Conservation (phyloP, 2,113 vertebrate species). For the Stigmatopora argus region DNA sequence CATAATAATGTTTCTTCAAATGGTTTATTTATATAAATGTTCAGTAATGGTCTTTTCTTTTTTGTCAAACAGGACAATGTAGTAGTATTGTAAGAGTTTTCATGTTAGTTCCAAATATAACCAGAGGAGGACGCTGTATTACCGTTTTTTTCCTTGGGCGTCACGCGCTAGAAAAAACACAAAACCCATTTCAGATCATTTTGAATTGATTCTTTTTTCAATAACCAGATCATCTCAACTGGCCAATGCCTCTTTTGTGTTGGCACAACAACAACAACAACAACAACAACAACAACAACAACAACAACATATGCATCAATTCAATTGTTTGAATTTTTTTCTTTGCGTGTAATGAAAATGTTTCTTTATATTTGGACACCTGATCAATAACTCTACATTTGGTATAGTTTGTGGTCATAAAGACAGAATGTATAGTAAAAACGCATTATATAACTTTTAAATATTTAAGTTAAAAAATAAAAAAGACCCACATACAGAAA, state of each 20-base stretch:
- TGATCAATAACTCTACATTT: no score
- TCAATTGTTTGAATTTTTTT: no score
- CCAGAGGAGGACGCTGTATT: conserved; percentile 56
- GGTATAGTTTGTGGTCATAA: no score
- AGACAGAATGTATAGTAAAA: no score
- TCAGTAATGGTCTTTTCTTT: background rate
- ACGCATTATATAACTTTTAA: no score
- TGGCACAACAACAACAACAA: no score
- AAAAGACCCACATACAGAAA: no score
- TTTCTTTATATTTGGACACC: background rate
- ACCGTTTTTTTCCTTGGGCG: conserved; percentile 23
- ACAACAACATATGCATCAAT: no score
- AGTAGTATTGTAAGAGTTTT: background rate
- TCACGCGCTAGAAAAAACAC: background rate
- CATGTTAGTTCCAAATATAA: background rate
- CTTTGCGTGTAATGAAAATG: background rate
- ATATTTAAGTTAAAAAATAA: no score
- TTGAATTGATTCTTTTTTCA: background rate
- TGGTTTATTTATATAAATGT: background rate
- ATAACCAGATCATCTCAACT: background rate
- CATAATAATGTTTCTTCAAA: background rate
- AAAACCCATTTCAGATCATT: background rate
- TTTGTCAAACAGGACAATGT: background rate
- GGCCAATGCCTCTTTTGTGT: background rate
- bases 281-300: no score